Conservation (phyloP, 2,888 invertebrate species). For the Idaea straminata region DNA sequence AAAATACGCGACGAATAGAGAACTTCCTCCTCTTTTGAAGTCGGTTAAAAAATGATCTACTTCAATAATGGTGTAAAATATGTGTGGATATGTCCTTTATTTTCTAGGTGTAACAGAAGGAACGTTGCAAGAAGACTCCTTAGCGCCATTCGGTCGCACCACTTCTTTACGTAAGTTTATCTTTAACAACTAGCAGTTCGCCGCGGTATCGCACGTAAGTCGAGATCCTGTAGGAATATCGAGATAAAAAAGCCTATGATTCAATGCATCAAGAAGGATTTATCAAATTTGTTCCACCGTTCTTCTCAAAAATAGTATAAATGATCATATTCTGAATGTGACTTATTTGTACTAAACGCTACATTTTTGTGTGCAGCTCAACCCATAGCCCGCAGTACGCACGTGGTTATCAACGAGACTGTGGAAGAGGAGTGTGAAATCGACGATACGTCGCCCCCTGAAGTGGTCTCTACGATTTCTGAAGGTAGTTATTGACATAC, state of each 20-base stretch:
- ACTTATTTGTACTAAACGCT: neutral
- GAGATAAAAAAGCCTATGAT: neutral
- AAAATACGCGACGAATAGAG: no score
- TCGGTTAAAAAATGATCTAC: neutral
- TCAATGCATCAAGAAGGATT: neutral
- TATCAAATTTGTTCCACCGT: no score
- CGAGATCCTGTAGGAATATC: no score
- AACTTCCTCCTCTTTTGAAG: neutral
- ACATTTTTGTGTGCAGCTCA: constrained; percentile 45
- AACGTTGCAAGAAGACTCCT: constrained; percentile 60
- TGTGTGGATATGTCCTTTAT: constrained; percentile 10
- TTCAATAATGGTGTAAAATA: neutral
- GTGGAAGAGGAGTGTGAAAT: constrained; percentile 67
- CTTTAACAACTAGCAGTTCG: neutral
- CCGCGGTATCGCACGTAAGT: no score
- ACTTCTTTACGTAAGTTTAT: constrained; percentile 62
- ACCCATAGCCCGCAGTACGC: constrained; percentile 69
- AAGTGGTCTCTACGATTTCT: constrained; percentile 44
- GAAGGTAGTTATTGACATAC: constrained; percentile 42
- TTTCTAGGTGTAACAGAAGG: constrained; percentile 55
- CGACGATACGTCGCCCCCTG: constrained; percentile 63
- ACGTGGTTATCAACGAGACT: constrained; percentile 67
- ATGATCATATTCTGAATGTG: no score
- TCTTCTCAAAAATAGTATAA: no score
- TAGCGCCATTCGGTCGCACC: constrained; percentile 49